phyloP scores from a whole-genome alignment of 1,140 invertebrate species.

The Microplitis demolitor region DNA sequence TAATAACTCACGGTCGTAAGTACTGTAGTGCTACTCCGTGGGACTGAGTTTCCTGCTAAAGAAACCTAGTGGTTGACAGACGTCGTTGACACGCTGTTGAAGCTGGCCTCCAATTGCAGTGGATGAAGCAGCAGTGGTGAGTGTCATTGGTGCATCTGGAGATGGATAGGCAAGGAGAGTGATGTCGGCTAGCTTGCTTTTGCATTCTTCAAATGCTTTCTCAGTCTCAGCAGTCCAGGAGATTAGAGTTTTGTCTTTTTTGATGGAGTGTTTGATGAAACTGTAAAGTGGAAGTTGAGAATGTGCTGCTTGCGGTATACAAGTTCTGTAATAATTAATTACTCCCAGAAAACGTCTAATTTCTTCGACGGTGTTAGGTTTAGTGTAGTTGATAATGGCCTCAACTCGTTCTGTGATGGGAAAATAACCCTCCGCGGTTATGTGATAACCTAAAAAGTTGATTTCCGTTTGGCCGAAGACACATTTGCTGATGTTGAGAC shows the following conservation, averaged over 20 bases:
- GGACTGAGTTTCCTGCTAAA: too few species aligned
- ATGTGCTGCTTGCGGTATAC: background rate
- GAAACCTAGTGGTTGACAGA: too few species aligned
- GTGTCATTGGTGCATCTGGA: too few species aligned
- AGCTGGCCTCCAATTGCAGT: too few species aligned
- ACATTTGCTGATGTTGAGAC: too few species aligned
- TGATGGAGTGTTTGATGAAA: slow-evolving; percentile 9
- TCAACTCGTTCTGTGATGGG: slow-evolving; percentile 33
- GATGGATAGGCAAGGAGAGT: too few species aligned
- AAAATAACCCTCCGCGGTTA: slow-evolving; percentile 40
- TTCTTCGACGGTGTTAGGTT: slow-evolving; percentile 11
- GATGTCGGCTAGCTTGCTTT: slow-evolving; percentile 22
- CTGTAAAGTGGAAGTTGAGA: slow-evolving; percentile 2
- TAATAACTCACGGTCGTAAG: too few species aligned
- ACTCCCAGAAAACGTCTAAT: slow-evolving; percentile 4
- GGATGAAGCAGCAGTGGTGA: too few species aligned
- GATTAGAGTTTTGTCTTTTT: slow-evolving; percentile 20
- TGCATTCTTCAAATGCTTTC: slow-evolving; percentile 28
- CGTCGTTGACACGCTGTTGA: too few species aligned
- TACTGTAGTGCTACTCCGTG: too few species aligned
- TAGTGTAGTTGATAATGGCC: slow-evolving; percentile 31
- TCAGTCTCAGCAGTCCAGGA: slow-evolving; percentile 12
- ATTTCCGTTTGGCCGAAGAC: too few species aligned
- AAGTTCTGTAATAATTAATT: slow-evolving; percentile 4
- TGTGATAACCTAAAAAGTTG: too few species aligned